Evolutionary conservation across 2,888 invertebrate genomes (phyloP).

Genomic region (Zaprionus bogoriensis): DNA sequence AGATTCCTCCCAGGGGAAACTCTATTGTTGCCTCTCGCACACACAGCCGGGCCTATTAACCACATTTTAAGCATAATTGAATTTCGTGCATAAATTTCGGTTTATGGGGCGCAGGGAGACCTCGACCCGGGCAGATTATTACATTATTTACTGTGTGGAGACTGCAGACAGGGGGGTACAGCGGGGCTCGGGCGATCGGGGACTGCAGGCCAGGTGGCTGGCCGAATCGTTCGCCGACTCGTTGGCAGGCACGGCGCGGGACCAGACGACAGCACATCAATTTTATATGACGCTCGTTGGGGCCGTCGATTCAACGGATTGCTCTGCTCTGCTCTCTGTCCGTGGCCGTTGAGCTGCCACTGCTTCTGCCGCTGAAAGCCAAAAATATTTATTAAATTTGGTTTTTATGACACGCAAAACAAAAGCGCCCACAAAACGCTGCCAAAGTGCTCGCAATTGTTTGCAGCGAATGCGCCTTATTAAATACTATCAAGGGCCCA

Average conservation of each 20-base stretch:
- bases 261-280: conserved; percentile 66
- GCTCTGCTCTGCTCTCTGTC: conserved; percentile 1
- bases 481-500: conserved; percentile 1
- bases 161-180: neutral
- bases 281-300: conserved; percentile 63
- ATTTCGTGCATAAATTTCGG: conserved; percentile 76
- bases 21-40: conserved; percentile 52
- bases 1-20: conserved; percentile 31
- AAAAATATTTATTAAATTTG: conserved; percentile 69
- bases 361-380: conserved; percentile 31
- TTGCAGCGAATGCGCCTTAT: conserved; percentile 41
- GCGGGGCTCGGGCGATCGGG: conserved; percentile 9
- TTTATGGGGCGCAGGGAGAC: conserved; percentile 74
- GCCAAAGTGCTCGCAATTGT: conserved; percentile 52
- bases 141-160: conserved; percentile 70
- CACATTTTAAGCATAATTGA: conserved; percentile 77
- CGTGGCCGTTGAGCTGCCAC: conserved; percentile 2
- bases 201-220: conserved; percentile 18
- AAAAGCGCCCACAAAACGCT: conserved; percentile 18
- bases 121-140: conserved; percentile 72
- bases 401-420: conserved; percentile 56
- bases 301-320: conserved; percentile 21
- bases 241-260: conserved; percentile 10
- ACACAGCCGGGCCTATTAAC: conserved; percentile 71
- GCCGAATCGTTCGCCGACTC: conserved; percentile 3